phyloP scores from a whole-genome alignment of 2,797 vertebrate species.

The Alca torda region DNA sequence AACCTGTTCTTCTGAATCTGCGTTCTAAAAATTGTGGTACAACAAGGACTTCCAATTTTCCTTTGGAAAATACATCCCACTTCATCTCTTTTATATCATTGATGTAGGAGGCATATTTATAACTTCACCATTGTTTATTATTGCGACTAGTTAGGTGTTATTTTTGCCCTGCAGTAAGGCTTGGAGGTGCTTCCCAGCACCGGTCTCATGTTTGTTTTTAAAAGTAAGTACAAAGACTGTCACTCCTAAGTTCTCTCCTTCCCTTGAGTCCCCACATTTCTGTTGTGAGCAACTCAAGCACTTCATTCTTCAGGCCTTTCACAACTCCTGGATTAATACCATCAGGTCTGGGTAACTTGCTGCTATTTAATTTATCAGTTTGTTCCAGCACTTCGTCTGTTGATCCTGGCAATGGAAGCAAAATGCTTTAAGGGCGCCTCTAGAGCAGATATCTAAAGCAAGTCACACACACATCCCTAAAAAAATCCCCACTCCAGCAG shows the following conservation, averaged over 20 bases:
- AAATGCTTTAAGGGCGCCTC: slow-evolving; percentile 47
- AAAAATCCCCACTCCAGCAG: slow-evolving; percentile 15
- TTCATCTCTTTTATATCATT: neutral
- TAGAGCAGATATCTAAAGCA: slow-evolving; percentile 33
- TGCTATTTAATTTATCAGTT: slow-evolving; percentile 65
- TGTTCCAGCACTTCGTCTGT: slow-evolving; percentile 54
- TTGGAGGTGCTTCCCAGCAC: slow-evolving; percentile 27
- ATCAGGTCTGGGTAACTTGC: slow-evolving; percentile 46
- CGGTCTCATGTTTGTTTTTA: slow-evolving; percentile 9
- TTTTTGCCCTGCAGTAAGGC: slow-evolving; percentile 37
- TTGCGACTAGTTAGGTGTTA: neutral
- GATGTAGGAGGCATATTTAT: neutral
- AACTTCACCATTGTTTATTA: slow-evolving; percentile 28
- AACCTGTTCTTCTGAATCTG: neutral
- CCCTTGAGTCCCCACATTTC: neutral
- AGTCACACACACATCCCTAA: neutral
- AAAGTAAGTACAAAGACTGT: slow-evolving; percentile 30
- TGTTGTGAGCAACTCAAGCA: slow-evolving; percentile 4
- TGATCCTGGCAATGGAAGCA: slow-evolving; percentile 57
- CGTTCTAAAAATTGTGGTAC: neutral
- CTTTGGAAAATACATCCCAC: neutral
- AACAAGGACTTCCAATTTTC: neutral
- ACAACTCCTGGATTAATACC: slow-evolving; percentile 56
- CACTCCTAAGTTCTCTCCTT: neutral
- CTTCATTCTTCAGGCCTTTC: slow-evolving; percentile 49